Evolutionary conservation across 2,888 invertebrate genomes (phyloP), one percentile per base, ranked within the genome.

Genomic region (Plebejus anna): DNA sequence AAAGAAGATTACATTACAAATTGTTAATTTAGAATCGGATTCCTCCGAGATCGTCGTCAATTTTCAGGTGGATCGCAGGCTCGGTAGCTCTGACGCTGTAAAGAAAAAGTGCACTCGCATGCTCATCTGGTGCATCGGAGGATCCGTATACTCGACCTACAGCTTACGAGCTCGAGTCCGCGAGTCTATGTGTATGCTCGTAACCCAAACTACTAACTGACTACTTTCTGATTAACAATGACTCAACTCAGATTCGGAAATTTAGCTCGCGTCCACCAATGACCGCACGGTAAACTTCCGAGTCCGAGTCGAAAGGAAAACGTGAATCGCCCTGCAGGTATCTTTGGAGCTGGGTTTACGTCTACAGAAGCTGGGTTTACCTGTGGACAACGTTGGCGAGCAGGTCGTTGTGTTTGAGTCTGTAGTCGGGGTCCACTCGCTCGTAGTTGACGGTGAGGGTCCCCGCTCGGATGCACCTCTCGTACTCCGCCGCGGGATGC

Each of bases 301-400:
- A 55, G 16, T 55, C 55, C 16, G 13, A 55, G 13, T 55, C 16
- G 1, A 47, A 47, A 0, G 47, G 16, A 55, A 55, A 16, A 16
- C 55, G 16, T 4, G 55, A 55, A 55, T 55, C 16, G 55, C 55
- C 47, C 51, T 13, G 51, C 51, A 55, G 16, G 2, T 47, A 47
- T 47, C 47, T 47, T 47, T 9, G 42, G 9, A 42, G 42, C 47
- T 11, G 47, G 38, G 38, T 38, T 38, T 38, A 7, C 38, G 38
- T 83, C 83, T 83, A 84, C 83, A 82, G 78, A 77, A 78, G 77
- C 80, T 78, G 77, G 32, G 77, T 80, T 81, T 95, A 98, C 98
- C 98, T 97, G 96, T 99, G 99, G 78, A 98, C 97, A 84, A 97
- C 96, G 90, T 99, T 98, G 78, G 98, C 97, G 72, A 99, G 95